Percentiles rank a stretch among this genome's conserved stretches.
Conservation (phyloP, 2,888 invertebrate species). For the Campopleginae sp. region DNA sequence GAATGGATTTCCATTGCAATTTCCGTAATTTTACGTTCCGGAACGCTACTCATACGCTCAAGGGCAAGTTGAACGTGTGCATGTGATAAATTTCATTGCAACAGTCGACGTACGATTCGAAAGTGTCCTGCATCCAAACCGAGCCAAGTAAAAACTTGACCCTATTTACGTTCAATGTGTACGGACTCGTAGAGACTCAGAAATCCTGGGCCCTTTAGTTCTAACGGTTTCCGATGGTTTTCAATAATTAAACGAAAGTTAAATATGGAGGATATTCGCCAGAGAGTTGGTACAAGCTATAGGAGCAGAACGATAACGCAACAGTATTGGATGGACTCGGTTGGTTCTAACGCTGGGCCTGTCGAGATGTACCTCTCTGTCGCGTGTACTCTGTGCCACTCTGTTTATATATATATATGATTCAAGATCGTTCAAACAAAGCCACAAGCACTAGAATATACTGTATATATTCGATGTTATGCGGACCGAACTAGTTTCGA, state of each 20-base stretch:
- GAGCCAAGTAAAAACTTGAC: slow-evolving; percentile 28
- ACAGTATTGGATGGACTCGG: slow-evolving; percentile 33
- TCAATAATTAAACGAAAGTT: slow-evolving; percentile 78
- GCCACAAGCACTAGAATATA: slow-evolving; percentile 46
- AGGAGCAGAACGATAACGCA: slow-evolving; percentile 40
- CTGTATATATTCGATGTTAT: slow-evolving; percentile 39
- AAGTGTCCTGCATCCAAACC: slow-evolving; percentile 9
- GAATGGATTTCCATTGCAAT: not conserved
- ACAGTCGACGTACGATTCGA: not conserved
- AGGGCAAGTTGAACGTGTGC: not conserved
- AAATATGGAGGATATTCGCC: slow-evolving; percentile 70
- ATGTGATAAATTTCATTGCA: slow-evolving; percentile 3
- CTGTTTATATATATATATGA: slow-evolving; percentile 18
- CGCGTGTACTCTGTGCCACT: slow-evolving; percentile 11
- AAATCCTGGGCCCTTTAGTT: slow-evolving; percentile 27
- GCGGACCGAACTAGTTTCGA: slow-evolving; percentile 57
- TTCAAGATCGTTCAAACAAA: slow-evolving; percentile 47
- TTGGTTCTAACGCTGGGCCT: slow-evolving; percentile 3
- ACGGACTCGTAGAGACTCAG: slow-evolving; percentile 17
- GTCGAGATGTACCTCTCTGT: slow-evolving; percentile 23
- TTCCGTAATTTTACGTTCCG: not conserved
- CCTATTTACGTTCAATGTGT: slow-evolving; percentile 1
- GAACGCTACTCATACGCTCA: not conserved
- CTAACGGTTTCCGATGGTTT: slow-evolving; percentile 59
- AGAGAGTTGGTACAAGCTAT: slow-evolving; percentile 42